Evolutionary conservation across 1,140 invertebrate genomes (phyloP), one percentile per base, ranked within the genome.

Genomic region (Bactericera cockerelli): DNA sequence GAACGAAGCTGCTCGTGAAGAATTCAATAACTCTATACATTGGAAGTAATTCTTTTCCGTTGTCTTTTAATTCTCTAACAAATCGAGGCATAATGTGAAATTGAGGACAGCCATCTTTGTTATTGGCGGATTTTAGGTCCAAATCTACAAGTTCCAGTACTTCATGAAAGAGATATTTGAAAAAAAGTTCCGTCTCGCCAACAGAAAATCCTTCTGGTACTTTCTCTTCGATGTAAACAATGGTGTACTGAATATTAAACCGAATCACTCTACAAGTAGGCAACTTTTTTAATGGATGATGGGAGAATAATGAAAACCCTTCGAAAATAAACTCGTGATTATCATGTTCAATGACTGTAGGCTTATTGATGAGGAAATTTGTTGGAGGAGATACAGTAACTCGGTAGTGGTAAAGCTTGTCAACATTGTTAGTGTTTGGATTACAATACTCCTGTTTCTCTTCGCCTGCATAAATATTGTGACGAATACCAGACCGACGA

Each of bases 81-180:
- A 98, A 99, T 66, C 96, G 74, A 2, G 96, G 96, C 82, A 98
- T 84, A 63, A 98, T 85, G 74, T 99, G 96, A 74, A 94, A 98
- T 59, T 87, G 83, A 13, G 85, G 83, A 73, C 96, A 98, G 1
- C 81, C 80, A n/a, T 74, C 74, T 26, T 75, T 71, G n/a, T 74
- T 74, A 58, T 85, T 79, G 3, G 79, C 79, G 56, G 81, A 78
- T 1, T 81, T 80, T 65, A 94, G 79, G 69, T 94, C 86, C 59
- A 98, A 80, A 73, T 99, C 95, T 1, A 93, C 82, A 8, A 99
- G 71, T 70, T 99, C 95, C 28, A 99, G 72, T 21, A 99, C 72
- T 70, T 98, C 92, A 56, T 79, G 75, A 67, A 98, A 98, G 1
- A 99, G 71, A 72, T 84, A 95, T 39, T 82, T 77, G 72, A 81